phyloP scores from a whole-genome alignment of 2,888 invertebrate genomes.

The Drosophila acutilabella region DNA sequence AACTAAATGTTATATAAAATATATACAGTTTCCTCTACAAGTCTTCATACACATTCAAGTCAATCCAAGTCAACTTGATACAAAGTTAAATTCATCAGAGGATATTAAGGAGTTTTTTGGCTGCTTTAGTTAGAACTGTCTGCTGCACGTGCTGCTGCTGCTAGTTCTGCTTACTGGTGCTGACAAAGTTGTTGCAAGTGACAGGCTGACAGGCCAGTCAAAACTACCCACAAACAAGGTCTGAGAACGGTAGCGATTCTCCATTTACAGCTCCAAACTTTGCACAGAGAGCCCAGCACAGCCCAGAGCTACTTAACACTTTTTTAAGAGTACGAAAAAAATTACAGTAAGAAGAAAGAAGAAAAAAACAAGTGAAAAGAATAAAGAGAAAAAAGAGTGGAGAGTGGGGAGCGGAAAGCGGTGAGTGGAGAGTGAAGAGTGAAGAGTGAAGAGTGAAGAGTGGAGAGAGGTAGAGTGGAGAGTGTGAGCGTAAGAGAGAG shows the following conservation, averaged over 20 bases:
- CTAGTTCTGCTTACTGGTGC: conserved; percentile 12
- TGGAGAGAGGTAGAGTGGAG: conserved; percentile 10
- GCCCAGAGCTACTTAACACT: conserved; percentile 54
- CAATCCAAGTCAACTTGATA: conserved; percentile 17
- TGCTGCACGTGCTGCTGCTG: conserved; percentile 43
- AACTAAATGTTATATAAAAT: neutral
- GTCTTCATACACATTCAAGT: conserved; percentile 26
- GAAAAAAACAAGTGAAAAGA: neutral
- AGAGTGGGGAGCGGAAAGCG: no score
- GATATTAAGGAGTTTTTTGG: conserved; percentile 14
- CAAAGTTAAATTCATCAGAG: conserved; percentile 19
- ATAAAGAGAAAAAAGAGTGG: conserved; percentile 13
- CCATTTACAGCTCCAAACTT: conserved; percentile 20
- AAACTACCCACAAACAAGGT: conserved; percentile 63
- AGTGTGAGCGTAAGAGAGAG: conserved; percentile 6
- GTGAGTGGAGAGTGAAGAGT: conserved; percentile 1
- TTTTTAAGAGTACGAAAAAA: conserved; percentile 9
- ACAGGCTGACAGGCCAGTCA: conserved; percentile 73
- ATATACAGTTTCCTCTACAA: neutral
- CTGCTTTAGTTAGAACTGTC: conserved; percentile 1
- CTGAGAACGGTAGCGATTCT: conserved; percentile 33
- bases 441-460: conserved; percentile 13
- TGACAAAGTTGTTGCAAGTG: conserved; percentile 71
- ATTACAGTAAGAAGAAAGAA: no score
- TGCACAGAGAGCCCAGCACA: conserved; percentile 32